Percentiles rank a stretch among this genome's conserved stretches.
Conservation (phyloP, 2,113 vertebrate genomes). For the Lampris megalopsis region DNA sequence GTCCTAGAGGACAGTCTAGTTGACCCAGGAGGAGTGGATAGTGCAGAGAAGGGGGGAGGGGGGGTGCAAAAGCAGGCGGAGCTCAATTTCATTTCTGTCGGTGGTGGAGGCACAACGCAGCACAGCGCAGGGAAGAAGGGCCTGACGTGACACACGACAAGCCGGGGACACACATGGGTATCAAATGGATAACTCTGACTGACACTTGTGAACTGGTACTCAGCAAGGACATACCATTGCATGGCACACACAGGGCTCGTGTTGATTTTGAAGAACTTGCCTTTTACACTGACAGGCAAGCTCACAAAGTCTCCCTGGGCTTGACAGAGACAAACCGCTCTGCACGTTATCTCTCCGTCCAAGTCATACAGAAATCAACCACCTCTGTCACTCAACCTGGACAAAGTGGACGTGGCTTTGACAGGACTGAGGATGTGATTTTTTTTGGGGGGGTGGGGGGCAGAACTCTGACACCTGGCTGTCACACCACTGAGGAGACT, state of each 20-base stretch:
- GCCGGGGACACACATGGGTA: conserved; percentile 40
- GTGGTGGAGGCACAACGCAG: conserved; percentile 61
- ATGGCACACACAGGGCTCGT: conserved; percentile 26
- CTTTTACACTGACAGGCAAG: conserved; percentile 14
- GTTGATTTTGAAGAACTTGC: conserved; percentile 30
- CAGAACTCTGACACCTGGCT: conserved; percentile 12
- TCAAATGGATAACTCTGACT: conserved; percentile 63
- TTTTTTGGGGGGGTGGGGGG: conserved; percentile 11
- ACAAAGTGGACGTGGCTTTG: neutral
- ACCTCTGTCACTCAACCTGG: neutral
- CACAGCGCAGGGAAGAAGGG: conserved; percentile 29
- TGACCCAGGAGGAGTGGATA: conserved; percentile 74
- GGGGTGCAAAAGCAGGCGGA: conserved; percentile 49
- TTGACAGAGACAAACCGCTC: conserved; percentile 16
- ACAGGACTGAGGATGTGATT: conserved; percentile 40
- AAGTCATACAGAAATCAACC: conserved; percentile 34
- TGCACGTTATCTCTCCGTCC: neutral
- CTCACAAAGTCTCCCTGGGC: conserved; percentile 20
- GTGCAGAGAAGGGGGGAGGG: neutral
- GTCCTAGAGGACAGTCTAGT: conserved; percentile 73
- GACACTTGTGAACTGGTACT: conserved; percentile 32
- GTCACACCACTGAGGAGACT: conserved; percentile 24
- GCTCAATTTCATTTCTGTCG: conserved; percentile 75
- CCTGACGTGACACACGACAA: conserved; percentile 47
- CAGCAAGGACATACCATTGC: conserved; percentile 26